Base-by-base conservation (phyloP, 2,888 invertebrate species). In the Leptopterna dolabrata region DNA sequence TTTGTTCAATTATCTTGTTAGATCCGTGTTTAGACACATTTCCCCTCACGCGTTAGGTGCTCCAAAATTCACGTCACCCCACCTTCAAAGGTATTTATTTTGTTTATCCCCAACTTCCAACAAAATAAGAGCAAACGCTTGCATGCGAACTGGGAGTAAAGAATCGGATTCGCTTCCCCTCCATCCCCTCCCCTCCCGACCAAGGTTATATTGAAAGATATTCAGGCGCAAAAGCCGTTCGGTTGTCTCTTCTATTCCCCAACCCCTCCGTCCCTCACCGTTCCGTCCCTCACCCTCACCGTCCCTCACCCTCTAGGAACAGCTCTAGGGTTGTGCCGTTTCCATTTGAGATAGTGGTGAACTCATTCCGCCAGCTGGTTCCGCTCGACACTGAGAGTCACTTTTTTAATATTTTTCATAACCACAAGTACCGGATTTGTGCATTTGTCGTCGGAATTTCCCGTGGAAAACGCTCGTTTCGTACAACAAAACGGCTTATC, bases 181-280 rank as follows among this genome's bases (percentile, higher is more conserved):
- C 71, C 11, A 27, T 47, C 43, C 73, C 85, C 63, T 29, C 30
- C 55, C 51, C 81, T 55, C 19, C 29, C 82, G 4, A 29, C 63
- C 85, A 85, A 85, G 85, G 85, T 85, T 85, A 83, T 83, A 85
- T 85, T 85, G 85, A 85, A 85, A 85, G 85, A 85, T 85, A 85
- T 85, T 55, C 85, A 47, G 55, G 71, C 85, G 85, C 85, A 85
- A 85, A 85, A 85, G 73, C 85, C 76, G 85, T 85, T 85, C 85
- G 73, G 85, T 85, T 85, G 85, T 85, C 85, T 85, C 73, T 73
- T 76, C 85, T 76, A 73, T 73, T 43, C 24, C 71, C 73, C n/a
- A 7, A 1, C 24, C 1, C 30, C 24, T 13, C 36, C 73, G n/a
- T 43, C 85, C 76, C 45, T 45, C n/a, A n/a, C n/a, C n/a, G n/a